Conservation (phyloP, 2,113 vertebrate genomes). For the Gavialis gangeticus region DNA sequence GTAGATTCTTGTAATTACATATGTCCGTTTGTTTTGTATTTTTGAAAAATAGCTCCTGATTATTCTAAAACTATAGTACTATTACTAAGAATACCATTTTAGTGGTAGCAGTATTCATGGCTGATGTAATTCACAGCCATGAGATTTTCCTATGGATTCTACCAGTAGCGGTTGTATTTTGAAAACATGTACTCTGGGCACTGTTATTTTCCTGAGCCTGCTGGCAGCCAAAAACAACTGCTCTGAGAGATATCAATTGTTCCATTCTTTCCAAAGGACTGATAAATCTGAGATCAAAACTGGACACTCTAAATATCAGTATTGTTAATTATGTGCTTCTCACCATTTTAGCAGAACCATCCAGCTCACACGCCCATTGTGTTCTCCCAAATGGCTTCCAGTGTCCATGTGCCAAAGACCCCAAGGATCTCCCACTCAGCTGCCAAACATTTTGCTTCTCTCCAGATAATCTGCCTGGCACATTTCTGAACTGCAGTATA, state of each 20-base stretch:
- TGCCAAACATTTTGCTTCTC: not conserved
- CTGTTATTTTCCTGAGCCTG: not conserved
- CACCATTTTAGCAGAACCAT: not conserved
- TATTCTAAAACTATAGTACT: not conserved
- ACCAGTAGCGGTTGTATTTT: not conserved
- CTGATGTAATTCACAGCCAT: not conserved
- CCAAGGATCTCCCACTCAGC: not conserved
- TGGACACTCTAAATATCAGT: not conserved
- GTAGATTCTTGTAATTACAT: not conserved
- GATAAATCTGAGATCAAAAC: not conserved
- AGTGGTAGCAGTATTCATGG: not conserved
- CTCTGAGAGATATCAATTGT: not conserved
- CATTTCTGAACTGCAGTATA: not conserved
- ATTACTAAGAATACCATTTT: not conserved
- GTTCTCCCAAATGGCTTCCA: not conserved
- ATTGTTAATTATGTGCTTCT: not conserved
- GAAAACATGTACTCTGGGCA: not conserved
- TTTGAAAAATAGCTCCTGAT: conserved; percentile 4
- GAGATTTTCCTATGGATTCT: not conserved
- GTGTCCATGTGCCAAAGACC: not conserved
- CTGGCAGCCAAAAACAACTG: not conserved
- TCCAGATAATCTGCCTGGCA: not conserved
- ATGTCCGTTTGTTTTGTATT: not conserved
- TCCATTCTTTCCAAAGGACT: not conserved
- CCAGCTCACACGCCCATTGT: not conserved